Evolutionary conservation across 2,888 invertebrate species (phyloP), one percentile per base, ranked within the genome.

Genomic region (Coenonympha arcania): DNA sequence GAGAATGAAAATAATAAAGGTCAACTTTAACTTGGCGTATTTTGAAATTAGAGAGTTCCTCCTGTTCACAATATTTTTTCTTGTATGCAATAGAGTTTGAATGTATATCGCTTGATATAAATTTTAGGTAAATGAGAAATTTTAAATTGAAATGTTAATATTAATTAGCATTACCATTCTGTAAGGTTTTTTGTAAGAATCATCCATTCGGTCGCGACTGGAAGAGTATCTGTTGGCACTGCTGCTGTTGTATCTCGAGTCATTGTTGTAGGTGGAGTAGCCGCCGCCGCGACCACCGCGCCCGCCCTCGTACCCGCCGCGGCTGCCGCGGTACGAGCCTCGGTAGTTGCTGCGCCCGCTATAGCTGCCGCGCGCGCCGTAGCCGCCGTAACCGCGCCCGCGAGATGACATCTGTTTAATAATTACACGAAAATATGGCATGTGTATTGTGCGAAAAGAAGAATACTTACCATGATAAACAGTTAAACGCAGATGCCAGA

Each of bases 131-230:
- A 26, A 26, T 4, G 4, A 3, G 3, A 6, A 33, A 33, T 6
- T 31, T 31, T 11, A 19, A 36, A 19, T 11, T 36, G 11, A 9
- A 18, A 18, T 3, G 18, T 1, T 3, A 5, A 18, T 34, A 34
- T 20, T 67, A 86, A 2, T 4, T 34, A 22, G n/a, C 11, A 33
- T 44, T 68, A 86, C 87, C 43, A 82, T 74, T 79, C 87, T 71
- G 63, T 87, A 87, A 4, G 79, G 63, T 58, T 84, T 87, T 64
- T 87, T 87, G 57, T 84, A 87, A 0, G 84, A 76, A 33, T 86
- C 85, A 30, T 87, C 87, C 42, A 82, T 76, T 57, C 85, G 70
- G 45, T 85, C 85, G 26, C 85, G 73, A 45, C 66, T 65, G 37
- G 71, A 71, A 47, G 72, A 72, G 54, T 85, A 85, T 66, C 83